Percentiles rank a stretch among this genome's conserved stretches.
These are phyloP conservation scores for Panthera leo DNA, from an alignment of 2,113 vertebrate species.

Conservation along the genomic window DNA sequence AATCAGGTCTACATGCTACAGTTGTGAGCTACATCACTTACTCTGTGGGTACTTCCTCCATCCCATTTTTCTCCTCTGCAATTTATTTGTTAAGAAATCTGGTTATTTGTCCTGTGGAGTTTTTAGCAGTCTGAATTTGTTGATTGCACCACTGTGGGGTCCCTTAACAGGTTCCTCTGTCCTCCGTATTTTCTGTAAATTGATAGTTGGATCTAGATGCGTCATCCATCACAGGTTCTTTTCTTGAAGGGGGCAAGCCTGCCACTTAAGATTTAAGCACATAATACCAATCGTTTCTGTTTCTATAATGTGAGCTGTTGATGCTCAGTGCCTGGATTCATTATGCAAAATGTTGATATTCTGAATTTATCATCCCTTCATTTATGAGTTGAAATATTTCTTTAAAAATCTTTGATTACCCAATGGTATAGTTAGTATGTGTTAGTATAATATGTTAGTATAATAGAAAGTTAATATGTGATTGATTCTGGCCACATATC, in stretches of 20 bases:
- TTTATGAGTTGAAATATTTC: neutral
- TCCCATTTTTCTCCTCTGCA: neutral
- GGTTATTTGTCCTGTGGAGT: neutral
- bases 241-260: neutral
- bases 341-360: neutral
- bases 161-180: neutral
- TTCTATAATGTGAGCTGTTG: neutral
- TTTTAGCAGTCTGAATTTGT: neutral
- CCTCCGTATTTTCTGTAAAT: neutral
- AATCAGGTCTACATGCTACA: neutral
- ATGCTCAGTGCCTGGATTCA: neutral
- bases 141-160: neutral
- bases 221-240: neutral
- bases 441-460: neutral
- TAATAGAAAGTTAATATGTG: neutral
- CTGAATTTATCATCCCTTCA: neutral
- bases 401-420: neutral
- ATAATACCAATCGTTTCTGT: neutral
- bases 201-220: neutral
- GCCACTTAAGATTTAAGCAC: neutral
- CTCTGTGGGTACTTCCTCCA: neutral
- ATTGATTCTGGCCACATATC: neutral
- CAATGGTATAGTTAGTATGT: neutral
- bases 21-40: neutral
- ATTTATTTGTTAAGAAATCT: conserved; percentile 29